phyloP scores from a whole-genome alignment of 2,888 invertebrate species.

The Pheosia gnoma region DNA sequence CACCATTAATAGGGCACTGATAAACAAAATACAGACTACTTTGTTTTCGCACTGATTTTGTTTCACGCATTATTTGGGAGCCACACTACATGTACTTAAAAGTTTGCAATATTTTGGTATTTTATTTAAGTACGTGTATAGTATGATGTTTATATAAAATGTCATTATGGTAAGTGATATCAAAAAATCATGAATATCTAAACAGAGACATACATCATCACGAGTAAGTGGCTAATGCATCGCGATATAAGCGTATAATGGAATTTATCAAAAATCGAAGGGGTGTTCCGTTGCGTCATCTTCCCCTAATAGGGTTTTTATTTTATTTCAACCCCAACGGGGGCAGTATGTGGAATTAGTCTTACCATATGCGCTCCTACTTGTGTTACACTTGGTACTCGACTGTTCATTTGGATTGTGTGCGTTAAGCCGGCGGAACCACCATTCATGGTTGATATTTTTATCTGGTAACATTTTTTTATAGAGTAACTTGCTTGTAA shows the following conservation, averaged over 20 bases:
- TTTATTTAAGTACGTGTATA: no score
- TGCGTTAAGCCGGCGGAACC: slow-evolving; percentile 35
- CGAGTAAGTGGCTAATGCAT: slow-evolving; percentile 67
- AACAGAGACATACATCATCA: slow-evolving; percentile 51
- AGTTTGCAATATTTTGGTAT: no score
- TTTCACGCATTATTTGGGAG: no score
- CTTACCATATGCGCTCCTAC: slow-evolving; percentile 82
- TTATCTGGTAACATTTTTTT: no score
- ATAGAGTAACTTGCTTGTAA: no score
- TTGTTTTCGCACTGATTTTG: no score
- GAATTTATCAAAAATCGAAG: slow-evolving; percentile 83
- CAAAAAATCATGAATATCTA: slow-evolving; percentile 45
- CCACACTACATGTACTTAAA: no score
- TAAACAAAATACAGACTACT: background rate
- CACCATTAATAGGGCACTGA: background rate
- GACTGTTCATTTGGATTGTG: slow-evolving; percentile 70
- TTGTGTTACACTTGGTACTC: slow-evolving; percentile 74
- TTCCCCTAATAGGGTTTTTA: slow-evolving; percentile 82
- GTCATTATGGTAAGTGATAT: background rate
- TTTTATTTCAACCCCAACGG: slow-evolving; percentile 76
- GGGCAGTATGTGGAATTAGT: slow-evolving; percentile 77
- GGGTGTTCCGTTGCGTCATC: slow-evolving; percentile 81
- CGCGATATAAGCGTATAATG: slow-evolving; percentile 72
- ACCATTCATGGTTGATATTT: background rate
- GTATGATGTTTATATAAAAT: no score